phyloP scores from a whole-genome alignment of 2,113 vertebrate genomes.

The Hystrix brachyura region DNA sequence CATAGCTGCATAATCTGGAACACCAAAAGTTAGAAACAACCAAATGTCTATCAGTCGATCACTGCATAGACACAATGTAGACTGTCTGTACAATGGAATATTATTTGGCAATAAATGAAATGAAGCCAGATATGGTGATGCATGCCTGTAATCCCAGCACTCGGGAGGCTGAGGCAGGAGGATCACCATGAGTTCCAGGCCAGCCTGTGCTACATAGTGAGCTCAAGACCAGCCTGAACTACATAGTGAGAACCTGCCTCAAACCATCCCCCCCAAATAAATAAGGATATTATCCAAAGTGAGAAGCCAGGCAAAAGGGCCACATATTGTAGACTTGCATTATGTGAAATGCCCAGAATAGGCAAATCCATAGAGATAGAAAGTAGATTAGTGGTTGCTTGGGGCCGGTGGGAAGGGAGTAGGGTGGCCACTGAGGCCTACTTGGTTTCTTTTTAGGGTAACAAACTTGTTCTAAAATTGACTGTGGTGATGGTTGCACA shows the following conservation, averaged over 20 bases:
- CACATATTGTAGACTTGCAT: accelerated
- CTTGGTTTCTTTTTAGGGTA: background rate
- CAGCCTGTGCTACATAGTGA: no score
- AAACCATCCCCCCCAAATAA: background rate
- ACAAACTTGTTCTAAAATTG: slow-evolving; percentile 6
- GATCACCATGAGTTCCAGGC: no score
- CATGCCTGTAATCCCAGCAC: no score
- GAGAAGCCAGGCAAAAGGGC: background rate
- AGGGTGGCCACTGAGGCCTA: background rate
- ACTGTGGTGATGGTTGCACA: background rate
- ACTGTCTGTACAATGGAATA: accelerated
- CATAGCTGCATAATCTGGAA: background rate
- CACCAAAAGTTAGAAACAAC: background rate
- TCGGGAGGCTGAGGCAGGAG: no score
- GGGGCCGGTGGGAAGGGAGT: background rate
- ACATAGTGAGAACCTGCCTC: no score
- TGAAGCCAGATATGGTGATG: background rate
- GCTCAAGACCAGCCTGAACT: no score
- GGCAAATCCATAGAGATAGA: background rate
- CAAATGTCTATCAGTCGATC: accelerated
- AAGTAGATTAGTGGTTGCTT: background rate
- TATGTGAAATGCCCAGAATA: background rate
- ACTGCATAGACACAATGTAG: accelerated
- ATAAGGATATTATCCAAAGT: accelerated
- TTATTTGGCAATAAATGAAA: background rate